Evolutionary conservation across 2,888 invertebrate genomes (phyloP), one percentile per base, ranked within the genome.

Genomic region (Athalia circularis): DNA sequence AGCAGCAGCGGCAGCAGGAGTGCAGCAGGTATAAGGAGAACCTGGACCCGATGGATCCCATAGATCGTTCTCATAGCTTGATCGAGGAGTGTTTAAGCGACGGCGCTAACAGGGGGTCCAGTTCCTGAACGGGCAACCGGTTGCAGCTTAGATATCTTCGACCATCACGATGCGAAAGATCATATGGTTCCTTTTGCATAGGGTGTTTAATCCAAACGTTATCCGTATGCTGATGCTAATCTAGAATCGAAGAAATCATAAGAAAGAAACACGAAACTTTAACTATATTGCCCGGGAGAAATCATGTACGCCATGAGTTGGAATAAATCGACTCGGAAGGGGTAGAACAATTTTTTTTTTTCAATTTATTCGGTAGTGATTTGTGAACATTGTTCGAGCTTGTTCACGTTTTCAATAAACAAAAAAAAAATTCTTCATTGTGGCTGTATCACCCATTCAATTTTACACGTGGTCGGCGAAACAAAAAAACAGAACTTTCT

Each of bases 31-130:
- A 29, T 57, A 59, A 72, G 59, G 59, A 45, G 15, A 72, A 57
- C 47, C 57, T 8, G 72, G 13, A n/a, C 50, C 72, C 72, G 52
- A 72, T 72, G 72, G 72, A 72, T 72, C 72, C 72, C 72, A 72
- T 72, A 72, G 72, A 72, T 72, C 72, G 72, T 59, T 72, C 45
- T n/a, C 54, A 4, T 9, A 54, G 54, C 52, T 72, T 59, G 72
- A 72, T 72, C 72, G 59, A 72, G 72, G 59, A 72, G 72, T 72
- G 72, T 72, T 72, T 72, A 72, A 72, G 13, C 72, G 72, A 57
- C 70, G 70, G 72, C 72, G 72, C 72, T 59, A 72, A 72, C 72
- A 72, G 72, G 59, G 72, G 72, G 59, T 72, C 72, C 45, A 9
- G 29, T 52, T 43, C 52, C 43, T 52, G 68, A 29, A 13, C 43